Conservation (phyloP, 2,797 vertebrate species). For the Fistularia commersonii region DNA sequence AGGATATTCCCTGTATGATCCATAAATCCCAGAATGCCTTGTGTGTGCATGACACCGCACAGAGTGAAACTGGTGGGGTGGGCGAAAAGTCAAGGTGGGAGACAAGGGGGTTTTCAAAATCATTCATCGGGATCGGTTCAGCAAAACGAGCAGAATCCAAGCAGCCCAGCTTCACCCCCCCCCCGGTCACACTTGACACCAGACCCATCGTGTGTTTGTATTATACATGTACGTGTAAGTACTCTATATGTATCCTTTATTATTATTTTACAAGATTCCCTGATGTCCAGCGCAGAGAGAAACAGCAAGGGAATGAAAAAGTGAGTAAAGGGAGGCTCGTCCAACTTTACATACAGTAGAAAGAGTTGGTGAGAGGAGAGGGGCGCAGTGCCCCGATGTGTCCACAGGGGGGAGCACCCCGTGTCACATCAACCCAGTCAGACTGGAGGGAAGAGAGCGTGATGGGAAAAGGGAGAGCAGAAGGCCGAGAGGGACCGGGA, state of each 20-base stretch:
- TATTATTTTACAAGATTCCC: slow-evolving; percentile 80
- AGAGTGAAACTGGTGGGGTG: neutral
- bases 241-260: slow-evolving; percentile 54
- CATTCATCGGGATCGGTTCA: slow-evolving; percentile 28
- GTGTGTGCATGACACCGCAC: slow-evolving; percentile 17
- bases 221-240: slow-evolving; percentile 64
- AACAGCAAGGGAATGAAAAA: slow-evolving; percentile 54
- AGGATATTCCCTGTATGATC: slow-evolving; percentile 34
- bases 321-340: slow-evolving; percentile 15
- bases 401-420: slow-evolving; percentile 72
- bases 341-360: slow-evolving; percentile 56
- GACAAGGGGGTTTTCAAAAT: slow-evolving; percentile 13
- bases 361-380: slow-evolving; percentile 41
- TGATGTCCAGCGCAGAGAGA: slow-evolving; percentile 82
- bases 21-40: slow-evolving; percentile 49
- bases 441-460: slow-evolving; percentile 66
- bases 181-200: slow-evolving; percentile 18
- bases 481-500: slow-evolving; percentile 26
- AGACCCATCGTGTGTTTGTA: slow-evolving; percentile 24
- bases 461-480: slow-evolving; percentile 16
- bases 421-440: slow-evolving; percentile 83
- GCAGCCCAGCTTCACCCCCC: slow-evolving; percentile 12
- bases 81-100: neutral
- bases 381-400: slow-evolving; percentile 55
- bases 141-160: slow-evolving; percentile 26